A percentile compares a stretch with the other conserved stretches of the same genome.
Evolutionary conservation across 2,797 vertebrate species (phyloP).

Genomic region (Catharus ustulatus): DNA sequence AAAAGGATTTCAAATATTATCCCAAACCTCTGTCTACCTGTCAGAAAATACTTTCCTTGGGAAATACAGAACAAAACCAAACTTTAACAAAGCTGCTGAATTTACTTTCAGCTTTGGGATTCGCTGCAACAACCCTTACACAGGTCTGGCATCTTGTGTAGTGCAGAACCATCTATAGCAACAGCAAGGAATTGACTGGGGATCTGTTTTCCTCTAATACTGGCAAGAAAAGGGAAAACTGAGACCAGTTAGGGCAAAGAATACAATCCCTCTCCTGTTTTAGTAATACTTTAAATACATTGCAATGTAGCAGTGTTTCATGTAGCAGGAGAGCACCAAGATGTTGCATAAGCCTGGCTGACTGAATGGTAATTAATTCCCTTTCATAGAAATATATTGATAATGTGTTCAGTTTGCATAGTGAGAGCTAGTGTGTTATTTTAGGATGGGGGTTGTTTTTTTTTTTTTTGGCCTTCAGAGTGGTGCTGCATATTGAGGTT

Average conservation of each 20-base stretch:
- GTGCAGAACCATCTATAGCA: not conserved
- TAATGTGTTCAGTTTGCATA: not conserved
- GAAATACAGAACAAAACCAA: not conserved
- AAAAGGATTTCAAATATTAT: constrained; percentile 8
- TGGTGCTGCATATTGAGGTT: constrained; percentile 7
- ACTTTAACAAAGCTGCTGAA: not conserved
- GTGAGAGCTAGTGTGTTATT: not conserved
- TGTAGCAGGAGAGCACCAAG: not conserved
- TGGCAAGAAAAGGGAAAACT: constrained; percentile 2
- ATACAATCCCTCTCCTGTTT: not conserved
- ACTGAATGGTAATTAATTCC: not conserved
- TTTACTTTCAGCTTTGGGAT: not conserved
- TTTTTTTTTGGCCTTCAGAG: not conserved
- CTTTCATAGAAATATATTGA: not conserved
- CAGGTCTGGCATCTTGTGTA: not conserved
- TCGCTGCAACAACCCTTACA: not conserved
- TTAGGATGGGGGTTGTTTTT: not conserved
- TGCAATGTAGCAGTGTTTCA: not conserved
- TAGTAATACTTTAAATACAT: not conserved
- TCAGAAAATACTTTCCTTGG: not conserved
- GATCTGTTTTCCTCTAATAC: not conserved
- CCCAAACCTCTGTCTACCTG: not conserved
- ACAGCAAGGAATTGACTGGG: not conserved
- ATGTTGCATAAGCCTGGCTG: not conserved
- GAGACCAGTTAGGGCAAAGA: not conserved